Evolutionary conservation across 2,888 invertebrate species (phyloP).

Genomic region (Drosophila nr. perissopoda): DNA sequence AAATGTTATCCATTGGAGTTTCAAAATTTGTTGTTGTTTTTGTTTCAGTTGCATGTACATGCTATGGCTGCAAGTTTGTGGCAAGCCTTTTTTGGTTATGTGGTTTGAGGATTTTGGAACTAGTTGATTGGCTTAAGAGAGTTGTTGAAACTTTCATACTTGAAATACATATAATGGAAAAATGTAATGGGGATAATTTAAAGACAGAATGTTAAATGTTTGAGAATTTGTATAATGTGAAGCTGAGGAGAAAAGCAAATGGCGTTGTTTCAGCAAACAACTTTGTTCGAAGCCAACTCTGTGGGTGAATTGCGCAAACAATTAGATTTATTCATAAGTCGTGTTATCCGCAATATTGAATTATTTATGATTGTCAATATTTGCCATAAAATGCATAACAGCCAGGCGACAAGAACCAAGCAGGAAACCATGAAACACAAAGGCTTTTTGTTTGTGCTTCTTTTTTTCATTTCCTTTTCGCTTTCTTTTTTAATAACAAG

Average conservation of each 20-base stretch:
- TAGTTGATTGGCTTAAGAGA: background rate
- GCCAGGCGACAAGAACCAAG: constrained; percentile 15
- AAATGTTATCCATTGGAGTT: constrained; percentile 27
- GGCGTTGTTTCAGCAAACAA: background rate
- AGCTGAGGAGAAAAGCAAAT: background rate
- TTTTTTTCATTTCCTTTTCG: background rate
- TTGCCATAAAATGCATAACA: constrained; percentile 49
- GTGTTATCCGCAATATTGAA: constrained; percentile 48
- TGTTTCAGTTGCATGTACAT: background rate
- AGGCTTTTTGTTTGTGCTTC: background rate
- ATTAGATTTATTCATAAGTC: constrained; percentile 61
- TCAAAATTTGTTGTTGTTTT: constrained; percentile 21
- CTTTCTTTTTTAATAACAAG: constrained; percentile 37
- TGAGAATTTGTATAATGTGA: background rate
- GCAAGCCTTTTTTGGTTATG: constrained; percentile 17
- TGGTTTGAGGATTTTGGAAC: background rate
- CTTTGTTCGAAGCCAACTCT: background rate
- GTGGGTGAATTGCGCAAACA: constrained; percentile 24
- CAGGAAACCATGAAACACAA: constrained; percentile 9
- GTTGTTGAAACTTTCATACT: background rate
- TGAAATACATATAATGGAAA: background rate
- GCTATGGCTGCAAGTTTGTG: constrained; percentile 32
- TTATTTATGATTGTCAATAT: constrained; percentile 74
- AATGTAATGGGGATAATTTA: background rate
- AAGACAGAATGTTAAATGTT: background rate